Evolutionary conservation across 2,797 vertebrate species (phyloP), one percentile per base, ranked within the genome.

Genomic region (Staurois parvus): DNA sequence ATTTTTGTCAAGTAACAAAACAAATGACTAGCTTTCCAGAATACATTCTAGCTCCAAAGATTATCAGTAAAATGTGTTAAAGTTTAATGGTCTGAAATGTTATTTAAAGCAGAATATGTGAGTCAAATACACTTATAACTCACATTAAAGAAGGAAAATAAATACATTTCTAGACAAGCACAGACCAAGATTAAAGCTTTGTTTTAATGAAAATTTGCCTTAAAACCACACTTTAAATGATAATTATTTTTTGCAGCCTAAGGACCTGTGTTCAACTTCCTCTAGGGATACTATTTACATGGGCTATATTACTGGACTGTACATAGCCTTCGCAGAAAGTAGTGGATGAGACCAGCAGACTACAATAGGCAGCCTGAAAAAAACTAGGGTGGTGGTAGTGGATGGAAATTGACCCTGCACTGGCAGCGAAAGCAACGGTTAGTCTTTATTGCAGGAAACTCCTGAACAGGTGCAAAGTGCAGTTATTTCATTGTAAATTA

Each of bases 1-100:
- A 45, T 73, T 73, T 66, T 73, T 73, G 40, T 73, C 72, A 73
- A 48, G 37, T 73, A 45, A 73, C 40, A 73, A 28, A 73, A 42
- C 11, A 73, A 73, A 48, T 48, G 24, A 21, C 10, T n/a, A 21
- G 34, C 9, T n/a, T n/a, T n/a, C 12, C 70, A 70, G 68, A 59
- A 59, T 59, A 24, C 52, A 59, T 37, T 70, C 30, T 72, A 3
- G 34, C 69, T 40, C 32, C 69, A 72, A 12, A 42, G n/a, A 28
- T 45, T 42, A 45, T 73, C 40, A 73, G 72, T 73, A 42, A 45
- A 26, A 73, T 48, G 26, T 73, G 40, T 73, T 73, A 26, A 26
- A 73, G 72, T 40, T 73, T 73, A 73, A 73, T 73, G 72, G 13
- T 48, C 72, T 29, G n/a, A 48, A 73, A n/a, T 42, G n/a, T 45